phyloP scores from a whole-genome alignment of 2,888 invertebrate genomes.

The Drosophila planitibia region DNA sequence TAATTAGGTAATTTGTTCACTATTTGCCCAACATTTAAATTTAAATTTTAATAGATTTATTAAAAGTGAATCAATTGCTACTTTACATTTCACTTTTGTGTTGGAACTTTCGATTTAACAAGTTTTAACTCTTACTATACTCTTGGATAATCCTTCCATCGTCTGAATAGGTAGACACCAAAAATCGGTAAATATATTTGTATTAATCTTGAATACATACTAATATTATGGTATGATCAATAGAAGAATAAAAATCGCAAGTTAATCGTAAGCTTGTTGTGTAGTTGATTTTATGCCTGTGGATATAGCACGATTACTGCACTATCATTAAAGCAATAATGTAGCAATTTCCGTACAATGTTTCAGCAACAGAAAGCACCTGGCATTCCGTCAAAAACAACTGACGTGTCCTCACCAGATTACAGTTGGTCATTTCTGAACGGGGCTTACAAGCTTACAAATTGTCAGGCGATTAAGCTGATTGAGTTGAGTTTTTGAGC shows the following conservation, averaged over 20 bases:
- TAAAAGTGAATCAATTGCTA: neutral
- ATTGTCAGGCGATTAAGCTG: constrained; percentile 78
- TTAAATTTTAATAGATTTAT: neutral
- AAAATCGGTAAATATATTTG: neutral
- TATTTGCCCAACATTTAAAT: neutral
- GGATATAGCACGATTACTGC: constrained; percentile 10
- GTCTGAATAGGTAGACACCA: neutral
- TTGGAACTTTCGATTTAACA: neutral
- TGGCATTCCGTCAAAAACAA: constrained; percentile 37
- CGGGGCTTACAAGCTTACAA: constrained; percentile 49
- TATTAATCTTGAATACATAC: neutral
- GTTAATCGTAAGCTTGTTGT: neutral
- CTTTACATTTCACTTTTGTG: neutral
- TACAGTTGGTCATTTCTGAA: constrained; percentile 19
- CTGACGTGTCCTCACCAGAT: constrained; percentile 30
- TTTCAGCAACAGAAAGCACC: constrained; percentile 40
- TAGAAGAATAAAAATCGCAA: too few relatives aligned
- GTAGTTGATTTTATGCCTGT: neutral
- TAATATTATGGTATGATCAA: neutral
- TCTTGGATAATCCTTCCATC: neutral
- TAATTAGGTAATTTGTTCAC: neutral
- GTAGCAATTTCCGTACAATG: constrained; percentile 41
- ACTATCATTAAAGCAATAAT: constrained; percentile 25
- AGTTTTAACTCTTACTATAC: neutral
- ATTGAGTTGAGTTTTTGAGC: constrained; percentile 76